Conservation (phyloP, 2,113 vertebrate genomes). For the Hyaena hyaena region DNA sequence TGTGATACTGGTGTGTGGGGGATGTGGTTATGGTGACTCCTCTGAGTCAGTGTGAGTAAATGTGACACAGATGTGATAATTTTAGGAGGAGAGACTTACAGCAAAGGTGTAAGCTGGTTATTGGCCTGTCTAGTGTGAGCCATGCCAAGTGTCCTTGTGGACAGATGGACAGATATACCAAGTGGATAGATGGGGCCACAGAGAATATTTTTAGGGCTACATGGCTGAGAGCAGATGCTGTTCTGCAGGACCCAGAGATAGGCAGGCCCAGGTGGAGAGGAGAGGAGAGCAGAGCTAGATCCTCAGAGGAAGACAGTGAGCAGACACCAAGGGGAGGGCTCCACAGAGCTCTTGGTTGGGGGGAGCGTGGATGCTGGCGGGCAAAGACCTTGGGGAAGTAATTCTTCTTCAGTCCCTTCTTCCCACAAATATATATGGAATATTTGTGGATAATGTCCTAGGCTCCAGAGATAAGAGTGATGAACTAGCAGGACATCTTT, state of each 20-base stretch:
- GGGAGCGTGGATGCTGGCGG: not conserved
- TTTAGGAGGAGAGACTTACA: not conserved
- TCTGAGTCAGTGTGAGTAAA: not conserved
- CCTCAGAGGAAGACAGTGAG: not conserved
- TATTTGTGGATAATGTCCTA: not conserved
- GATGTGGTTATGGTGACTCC: no score
- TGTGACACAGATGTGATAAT: not conserved
- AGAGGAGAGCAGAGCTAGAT: not conserved
- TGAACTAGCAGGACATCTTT: not conserved
- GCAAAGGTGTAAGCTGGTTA: not conserved
- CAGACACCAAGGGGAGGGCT: not conserved
- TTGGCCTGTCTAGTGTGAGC: not conserved
- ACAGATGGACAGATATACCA: not conserved
- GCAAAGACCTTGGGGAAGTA: not conserved
- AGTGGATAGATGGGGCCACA: not conserved
- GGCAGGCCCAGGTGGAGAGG: not conserved
- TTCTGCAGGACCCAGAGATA: not conserved
- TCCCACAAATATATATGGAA: not conserved
- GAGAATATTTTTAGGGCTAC: not conserved
- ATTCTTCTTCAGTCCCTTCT: not conserved
- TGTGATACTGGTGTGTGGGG: fast-evolving
- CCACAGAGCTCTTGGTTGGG: not conserved
- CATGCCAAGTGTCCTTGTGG: not conserved
- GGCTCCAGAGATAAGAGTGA: not conserved
- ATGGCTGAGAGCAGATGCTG: not conserved